Evolutionary conservation across 2,797 vertebrate genomes (phyloP).

Genomic region (Arctocebus calabarensis): DNA sequence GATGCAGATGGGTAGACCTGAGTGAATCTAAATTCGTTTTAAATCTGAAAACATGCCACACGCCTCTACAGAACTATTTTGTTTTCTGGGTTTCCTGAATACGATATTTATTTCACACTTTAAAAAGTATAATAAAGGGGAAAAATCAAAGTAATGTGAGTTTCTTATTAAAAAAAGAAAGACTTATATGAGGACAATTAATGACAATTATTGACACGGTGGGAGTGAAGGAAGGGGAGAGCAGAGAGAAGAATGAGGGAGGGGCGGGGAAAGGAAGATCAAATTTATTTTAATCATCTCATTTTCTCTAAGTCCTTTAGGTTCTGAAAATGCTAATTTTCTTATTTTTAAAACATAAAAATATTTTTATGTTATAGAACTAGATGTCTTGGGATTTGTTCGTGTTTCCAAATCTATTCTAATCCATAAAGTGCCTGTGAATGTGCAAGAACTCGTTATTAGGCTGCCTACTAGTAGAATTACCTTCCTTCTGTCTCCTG

Average conservation of each 20-base stretch:
- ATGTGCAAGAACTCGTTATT: background rate
- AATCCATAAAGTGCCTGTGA: background rate
- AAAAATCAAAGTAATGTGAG: background rate
- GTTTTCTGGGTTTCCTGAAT: background rate
- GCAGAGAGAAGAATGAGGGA: too few relatives aligned
- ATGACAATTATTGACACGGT: too few relatives aligned
- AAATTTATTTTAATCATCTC: slow-evolving; percentile 30
- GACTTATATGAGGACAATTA: too few relatives aligned
- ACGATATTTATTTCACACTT: background rate
- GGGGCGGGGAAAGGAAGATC: too few relatives aligned
- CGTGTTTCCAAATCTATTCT: background rate
- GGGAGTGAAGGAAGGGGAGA: too few relatives aligned
- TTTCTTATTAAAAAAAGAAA: too few relatives aligned
- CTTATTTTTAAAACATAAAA: background rate
- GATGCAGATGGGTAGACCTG: background rate
- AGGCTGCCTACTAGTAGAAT: background rate
- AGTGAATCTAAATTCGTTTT: background rate
- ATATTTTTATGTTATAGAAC: background rate
- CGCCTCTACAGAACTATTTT: background rate
- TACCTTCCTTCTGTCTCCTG: background rate
- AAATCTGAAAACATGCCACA: background rate
- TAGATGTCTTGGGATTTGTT: background rate
- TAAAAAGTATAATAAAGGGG: background rate
- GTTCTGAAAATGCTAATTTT: background rate
- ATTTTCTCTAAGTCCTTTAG: background rate